Evolutionary conservation across 2,113 vertebrate genomes (phyloP), one percentile per base, ranked within the genome.

Genomic region (Corythaixoides concolor): DNA sequence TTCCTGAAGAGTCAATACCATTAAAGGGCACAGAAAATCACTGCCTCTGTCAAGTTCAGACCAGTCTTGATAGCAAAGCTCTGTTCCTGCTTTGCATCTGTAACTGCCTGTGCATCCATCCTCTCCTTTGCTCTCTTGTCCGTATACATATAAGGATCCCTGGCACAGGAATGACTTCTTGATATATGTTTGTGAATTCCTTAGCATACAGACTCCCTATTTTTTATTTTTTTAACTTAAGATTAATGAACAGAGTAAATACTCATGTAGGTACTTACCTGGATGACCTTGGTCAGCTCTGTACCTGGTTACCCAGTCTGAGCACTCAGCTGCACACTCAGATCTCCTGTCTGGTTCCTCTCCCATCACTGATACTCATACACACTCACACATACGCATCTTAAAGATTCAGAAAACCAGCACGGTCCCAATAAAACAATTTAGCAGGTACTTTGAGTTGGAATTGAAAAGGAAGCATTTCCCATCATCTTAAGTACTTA

Each of bases 1-100:
- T 82, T 17, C 23, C 43, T 72, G n/a, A 81, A 89, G 32, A 85
- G 4, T 43, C 74, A 87, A 45, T 70, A n/a, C 84, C 87, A 64
- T 93, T 87, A 93, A 96, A 97, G 84, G 91, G 84, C 84, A 87
- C 73, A 43, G 93, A 45, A 68, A 79, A 72, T 70, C 47, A 26
- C 64, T 77, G 67, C 15, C 33, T 88, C 85, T 77, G 24, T 70
- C 32, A 49, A 50, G 53, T 83, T 92, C 68, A 90, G 80, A 27
- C n/a, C n/a, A 35, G n/a, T 24, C 58, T 49, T 87, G 89, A 90
- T 89, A 96, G 75, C 74, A 79, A 70, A 92, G 27, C 32, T 78
- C 41, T 39, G 53, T 32, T 92, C 60, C 76, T 95, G 84, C 64
- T 91, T 63, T 89, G 76, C 35, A 59, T 81, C 86, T 1, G 0